These are phyloP conservation scores for Gymnosoma rotundatum DNA, from an alignment of 2,888 invertebrate species.

Conservation along the genomic window DNA sequence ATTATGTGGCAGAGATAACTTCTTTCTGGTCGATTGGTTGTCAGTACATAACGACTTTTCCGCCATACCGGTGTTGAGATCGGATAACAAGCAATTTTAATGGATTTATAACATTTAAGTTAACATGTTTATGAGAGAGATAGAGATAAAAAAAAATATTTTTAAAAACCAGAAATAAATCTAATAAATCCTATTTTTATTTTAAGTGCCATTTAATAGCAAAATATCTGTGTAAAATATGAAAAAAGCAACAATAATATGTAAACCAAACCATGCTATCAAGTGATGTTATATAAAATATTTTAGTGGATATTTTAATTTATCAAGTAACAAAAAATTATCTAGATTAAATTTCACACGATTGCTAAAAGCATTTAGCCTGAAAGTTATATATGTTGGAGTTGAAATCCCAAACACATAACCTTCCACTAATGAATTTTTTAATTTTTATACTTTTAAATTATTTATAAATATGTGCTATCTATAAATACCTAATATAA, in stretches of 20 bases:
- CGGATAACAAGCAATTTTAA: slow-evolving; percentile 61
- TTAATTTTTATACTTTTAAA: too few relatives aligned
- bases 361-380: too few relatives aligned
- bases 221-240: background rate
- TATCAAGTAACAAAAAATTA: too few relatives aligned
- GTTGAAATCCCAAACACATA: too few relatives aligned
- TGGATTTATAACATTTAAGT: background rate
- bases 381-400: too few relatives aligned
- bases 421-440: too few relatives aligned
- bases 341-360: too few relatives aligned
- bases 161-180: background rate
- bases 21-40: slow-evolving; percentile 80
- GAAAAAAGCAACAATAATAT: background rate
- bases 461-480: too few relatives aligned
- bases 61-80: slow-evolving; percentile 75
- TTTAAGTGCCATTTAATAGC: slow-evolving; percentile 37
- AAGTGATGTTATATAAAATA: background rate
- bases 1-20: slow-evolving; percentile 46
- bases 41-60: slow-evolving; percentile 79
- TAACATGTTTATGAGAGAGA: background rate
- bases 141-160: slow-evolving; percentile 7
- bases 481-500: too few relatives aligned
- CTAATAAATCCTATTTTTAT: slow-evolving; percentile 20
- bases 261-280: background rate
- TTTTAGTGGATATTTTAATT: too few relatives aligned